Evolutionary conservation across 2,888 invertebrate genomes (phyloP).

Genomic region (Coenonympha arcania): DNA sequence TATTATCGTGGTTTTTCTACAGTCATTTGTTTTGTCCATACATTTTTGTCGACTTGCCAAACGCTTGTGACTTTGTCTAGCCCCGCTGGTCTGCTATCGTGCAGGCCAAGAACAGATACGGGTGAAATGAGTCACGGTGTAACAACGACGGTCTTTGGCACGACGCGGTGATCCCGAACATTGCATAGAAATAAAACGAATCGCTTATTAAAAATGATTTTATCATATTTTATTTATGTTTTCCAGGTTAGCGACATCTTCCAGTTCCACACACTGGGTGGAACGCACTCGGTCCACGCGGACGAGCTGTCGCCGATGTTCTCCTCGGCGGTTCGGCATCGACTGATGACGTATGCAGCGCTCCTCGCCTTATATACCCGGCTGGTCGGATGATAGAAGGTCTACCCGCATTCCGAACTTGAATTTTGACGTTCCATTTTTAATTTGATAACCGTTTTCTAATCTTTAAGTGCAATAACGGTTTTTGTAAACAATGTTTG

Average conservation of each 20-base stretch:
- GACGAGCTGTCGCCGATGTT: constrained; percentile 62
- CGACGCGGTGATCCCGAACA: constrained; percentile 74
- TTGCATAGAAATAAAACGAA: no score
- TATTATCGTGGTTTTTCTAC: no score
- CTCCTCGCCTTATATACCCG: constrained; percentile 42
- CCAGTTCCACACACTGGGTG: constrained; percentile 80
- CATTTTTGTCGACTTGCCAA: no score
- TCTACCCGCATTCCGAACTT: constrained; percentile 16
- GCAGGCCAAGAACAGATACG: constrained; percentile 83
- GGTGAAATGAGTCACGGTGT: constrained; percentile 80
- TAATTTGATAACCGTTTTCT: no score
- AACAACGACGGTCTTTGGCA: constrained; percentile 82
- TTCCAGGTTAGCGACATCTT: constrained; percentile 80
- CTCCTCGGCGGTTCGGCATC: constrained; percentile 38
- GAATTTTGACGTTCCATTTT: constrained; percentile 18
- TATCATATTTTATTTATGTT: no score
- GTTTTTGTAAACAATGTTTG: no score
- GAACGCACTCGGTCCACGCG: constrained; percentile 65
- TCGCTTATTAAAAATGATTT: background rate
- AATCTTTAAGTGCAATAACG: no score
- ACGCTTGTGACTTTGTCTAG: no score
- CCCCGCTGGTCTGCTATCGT: no score
- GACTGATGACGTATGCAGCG: constrained; percentile 30
- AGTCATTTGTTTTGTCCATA: no score
- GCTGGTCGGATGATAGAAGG: constrained; percentile 34